Evolutionary conservation across 2,888 invertebrate genomes (phyloP).

Genomic region (Plebejus melissa): DNA sequence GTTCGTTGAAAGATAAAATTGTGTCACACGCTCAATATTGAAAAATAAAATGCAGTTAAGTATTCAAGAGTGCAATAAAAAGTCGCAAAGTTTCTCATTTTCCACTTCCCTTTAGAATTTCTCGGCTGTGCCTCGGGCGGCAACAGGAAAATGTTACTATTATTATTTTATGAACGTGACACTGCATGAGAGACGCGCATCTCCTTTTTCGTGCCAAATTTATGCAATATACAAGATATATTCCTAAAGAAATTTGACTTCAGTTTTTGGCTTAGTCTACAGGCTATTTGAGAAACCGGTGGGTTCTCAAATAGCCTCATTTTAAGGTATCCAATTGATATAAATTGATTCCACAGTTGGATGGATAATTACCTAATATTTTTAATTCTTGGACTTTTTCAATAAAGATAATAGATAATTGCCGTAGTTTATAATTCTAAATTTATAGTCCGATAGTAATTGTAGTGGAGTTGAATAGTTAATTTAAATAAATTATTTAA

Average conservation of each 20-base stretch:
- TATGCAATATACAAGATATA: constrained; percentile 1
- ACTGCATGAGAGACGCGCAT: constrained; percentile 16
- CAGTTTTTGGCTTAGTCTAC: neutral
- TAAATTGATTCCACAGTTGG: too few species aligned
- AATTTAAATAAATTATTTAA: too few species aligned
- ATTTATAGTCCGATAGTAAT: neutral
- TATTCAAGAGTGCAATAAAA: constrained; percentile 26
- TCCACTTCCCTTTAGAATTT: constrained; percentile 27
- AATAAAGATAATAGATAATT: neutral
- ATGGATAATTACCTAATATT: too few species aligned
- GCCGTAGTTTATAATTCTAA: neutral
- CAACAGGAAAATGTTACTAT: constrained; percentile 27
- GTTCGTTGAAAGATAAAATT: constrained; percentile 16
- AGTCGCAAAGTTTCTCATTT: constrained; percentile 29
- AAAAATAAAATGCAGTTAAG: constrained; percentile 27
- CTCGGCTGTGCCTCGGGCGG: constrained; percentile 10
- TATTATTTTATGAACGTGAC: constrained; percentile 30
- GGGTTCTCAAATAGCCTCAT: neutral
- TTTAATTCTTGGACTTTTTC: too few species aligned
- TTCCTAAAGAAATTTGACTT: neutral
- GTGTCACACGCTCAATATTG: constrained; percentile 24
- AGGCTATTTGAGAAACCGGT: neutral
- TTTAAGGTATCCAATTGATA: neutral
- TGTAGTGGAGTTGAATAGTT: too few species aligned
- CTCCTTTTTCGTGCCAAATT: constrained; percentile 18